These are phyloP conservation scores for Euzophera pinguis DNA, from an alignment of 2,888 invertebrate species.

Conservation along the genomic window DNA sequence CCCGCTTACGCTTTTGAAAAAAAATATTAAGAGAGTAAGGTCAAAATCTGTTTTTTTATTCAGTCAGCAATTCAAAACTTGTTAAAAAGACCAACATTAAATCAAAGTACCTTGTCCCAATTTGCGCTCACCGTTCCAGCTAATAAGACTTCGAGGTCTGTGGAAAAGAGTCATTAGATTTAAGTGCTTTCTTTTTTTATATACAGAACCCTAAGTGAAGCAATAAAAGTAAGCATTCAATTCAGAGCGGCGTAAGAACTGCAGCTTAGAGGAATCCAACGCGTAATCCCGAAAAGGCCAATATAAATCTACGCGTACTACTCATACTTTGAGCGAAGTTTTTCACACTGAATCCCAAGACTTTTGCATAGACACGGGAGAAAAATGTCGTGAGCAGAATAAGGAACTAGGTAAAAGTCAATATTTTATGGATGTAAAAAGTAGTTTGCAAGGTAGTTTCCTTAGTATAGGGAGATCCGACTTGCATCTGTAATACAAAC, in stretches of 20 bases:
- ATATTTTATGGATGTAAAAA: slow-evolving; percentile 7
- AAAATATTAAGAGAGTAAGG: too few relatives aligned
- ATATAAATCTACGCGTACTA: neutral
- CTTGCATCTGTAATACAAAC: too few relatives aligned
- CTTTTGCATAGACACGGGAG: slow-evolving; percentile 7
- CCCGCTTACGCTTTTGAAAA: too few relatives aligned
- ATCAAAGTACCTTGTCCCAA: too few relatives aligned
- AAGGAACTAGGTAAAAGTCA: slow-evolving; percentile 7
- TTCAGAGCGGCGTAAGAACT: slow-evolving; percentile 1
- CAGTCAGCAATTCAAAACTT: too few relatives aligned
- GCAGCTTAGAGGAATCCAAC: slow-evolving; percentile 5
- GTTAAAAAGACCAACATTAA: too few relatives aligned
- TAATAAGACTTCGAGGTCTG: too few relatives aligned
- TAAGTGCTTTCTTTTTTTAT: neutral
- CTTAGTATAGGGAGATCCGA: too few relatives aligned
- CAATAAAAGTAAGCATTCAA: slow-evolving; percentile 10
- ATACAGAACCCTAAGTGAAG: neutral
- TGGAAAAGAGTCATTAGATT: too few relatives aligned
- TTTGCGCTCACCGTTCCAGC: too few relatives aligned
- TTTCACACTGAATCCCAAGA: slow-evolving; percentile 1
- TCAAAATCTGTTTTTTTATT: too few relatives aligned
- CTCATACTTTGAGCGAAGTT: slow-evolving; percentile 5
- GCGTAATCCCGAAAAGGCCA: slow-evolving; percentile 1
- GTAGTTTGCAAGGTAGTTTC: neutral
- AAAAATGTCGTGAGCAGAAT: slow-evolving; percentile 8